Evolutionary conservation across 2,113 vertebrate species (phyloP).

Genomic region (Brachyhypopomus occidentalis): DNA sequence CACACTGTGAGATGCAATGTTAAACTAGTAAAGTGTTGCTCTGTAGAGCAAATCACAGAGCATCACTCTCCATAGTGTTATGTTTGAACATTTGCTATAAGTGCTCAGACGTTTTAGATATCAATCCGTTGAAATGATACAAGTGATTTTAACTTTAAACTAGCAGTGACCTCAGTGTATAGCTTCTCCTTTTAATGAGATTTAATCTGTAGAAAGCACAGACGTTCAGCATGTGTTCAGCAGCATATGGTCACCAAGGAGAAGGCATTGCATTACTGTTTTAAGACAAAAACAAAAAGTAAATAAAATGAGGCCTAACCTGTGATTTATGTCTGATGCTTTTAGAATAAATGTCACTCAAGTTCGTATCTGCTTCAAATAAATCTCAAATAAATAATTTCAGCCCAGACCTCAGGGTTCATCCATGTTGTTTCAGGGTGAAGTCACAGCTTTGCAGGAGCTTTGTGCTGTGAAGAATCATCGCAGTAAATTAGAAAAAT

Average conservation of each 20-base stretch:
- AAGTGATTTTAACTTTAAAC: background rate
- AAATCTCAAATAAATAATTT: background rate
- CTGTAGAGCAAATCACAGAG: background rate
- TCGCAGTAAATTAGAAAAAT: slow-evolving; percentile 62
- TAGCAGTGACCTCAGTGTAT: no score
- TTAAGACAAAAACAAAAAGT: background rate
- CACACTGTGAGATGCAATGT: background rate
- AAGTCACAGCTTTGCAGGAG: slow-evolving; percentile 55
- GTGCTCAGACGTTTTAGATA: background rate
- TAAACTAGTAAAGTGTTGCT: background rate
- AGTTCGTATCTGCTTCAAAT: slow-evolving; percentile 12
- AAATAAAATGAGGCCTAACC: background rate
- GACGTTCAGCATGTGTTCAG: slow-evolving; percentile 1
- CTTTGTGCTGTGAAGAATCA: slow-evolving; percentile 48
- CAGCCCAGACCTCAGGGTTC: slow-evolving; percentile 29
- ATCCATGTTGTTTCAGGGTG: slow-evolving; percentile 41
- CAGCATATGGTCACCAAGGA: background rate
- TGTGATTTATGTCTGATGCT: background rate
- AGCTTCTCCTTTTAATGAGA: background rate
- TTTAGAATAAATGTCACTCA: slow-evolving; percentile 20
- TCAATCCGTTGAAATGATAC: background rate
- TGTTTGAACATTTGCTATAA: background rate
- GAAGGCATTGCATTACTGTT: background rate
- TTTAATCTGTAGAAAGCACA: background rate
- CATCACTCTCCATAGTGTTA: background rate